Evolutionary conservation across 2,888 invertebrate genomes (phyloP).

Genomic region (Chaetogeoica ovagalla): DNA sequence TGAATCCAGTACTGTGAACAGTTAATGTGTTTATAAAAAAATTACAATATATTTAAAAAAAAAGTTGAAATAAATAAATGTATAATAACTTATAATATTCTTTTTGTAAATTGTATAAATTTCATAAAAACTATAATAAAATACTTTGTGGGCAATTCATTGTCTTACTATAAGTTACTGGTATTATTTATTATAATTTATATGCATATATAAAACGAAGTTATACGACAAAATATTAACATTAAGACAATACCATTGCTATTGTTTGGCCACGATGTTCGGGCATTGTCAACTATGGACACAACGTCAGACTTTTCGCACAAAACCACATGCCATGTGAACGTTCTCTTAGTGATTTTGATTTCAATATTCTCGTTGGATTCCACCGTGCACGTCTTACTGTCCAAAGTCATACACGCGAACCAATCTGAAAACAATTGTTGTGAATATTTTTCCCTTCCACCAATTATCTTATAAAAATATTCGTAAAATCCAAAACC

Average conservation of each 20-base stretch:
- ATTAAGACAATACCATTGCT: no score
- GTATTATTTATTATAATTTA: no score
- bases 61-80: background rate
- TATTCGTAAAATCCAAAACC: no score
- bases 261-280: no score
- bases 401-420: background rate
- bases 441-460: no score
- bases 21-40: background rate
- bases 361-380: background rate
- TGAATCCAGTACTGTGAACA: background rate
- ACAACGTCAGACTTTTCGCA: background rate
- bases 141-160: no score
- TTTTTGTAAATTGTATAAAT: no score
- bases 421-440: background rate
- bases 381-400: background rate
- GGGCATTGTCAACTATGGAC: background rate
- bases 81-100: background rate
- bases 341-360: background rate
- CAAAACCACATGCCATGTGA: background rate
- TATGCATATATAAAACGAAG: no score
- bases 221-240: no score
- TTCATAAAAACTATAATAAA: no score
- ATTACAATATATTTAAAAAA: background rate
- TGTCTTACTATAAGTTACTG: no score
- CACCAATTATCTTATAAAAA: background rate